Conservation (phyloP, 2,797 vertebrate species). For the Danio jaintianensis region DNA sequence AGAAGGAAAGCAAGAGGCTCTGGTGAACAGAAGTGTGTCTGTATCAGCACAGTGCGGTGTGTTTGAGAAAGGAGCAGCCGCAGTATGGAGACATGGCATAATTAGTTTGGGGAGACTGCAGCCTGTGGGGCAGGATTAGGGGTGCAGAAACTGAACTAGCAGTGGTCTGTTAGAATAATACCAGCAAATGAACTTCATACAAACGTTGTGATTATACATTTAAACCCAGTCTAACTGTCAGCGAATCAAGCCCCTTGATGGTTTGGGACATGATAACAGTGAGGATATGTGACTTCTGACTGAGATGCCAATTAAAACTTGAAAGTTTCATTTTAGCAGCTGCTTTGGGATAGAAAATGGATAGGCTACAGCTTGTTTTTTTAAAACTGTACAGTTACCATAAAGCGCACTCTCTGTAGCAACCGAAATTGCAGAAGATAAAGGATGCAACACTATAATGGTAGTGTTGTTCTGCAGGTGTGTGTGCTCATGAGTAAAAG, state of each 20-base stretch:
- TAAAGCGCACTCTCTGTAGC: background rate
- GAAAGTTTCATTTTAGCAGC: background rate
- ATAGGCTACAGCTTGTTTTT: no score
- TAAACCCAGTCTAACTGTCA: slow-evolving; percentile 30
- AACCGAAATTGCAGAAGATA: background rate
- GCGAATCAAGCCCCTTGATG: slow-evolving; percentile 44
- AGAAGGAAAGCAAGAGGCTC: slow-evolving; percentile 47
- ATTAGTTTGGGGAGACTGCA: slow-evolving; percentile 58
- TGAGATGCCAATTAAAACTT: background rate
- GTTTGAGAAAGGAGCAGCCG: slow-evolving; percentile 45
- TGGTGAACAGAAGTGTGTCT: slow-evolving; percentile 51
- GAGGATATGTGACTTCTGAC: slow-evolving; percentile 46
- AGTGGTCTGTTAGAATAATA: slow-evolving; percentile 47
- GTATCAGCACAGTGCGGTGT: slow-evolving; percentile 40
- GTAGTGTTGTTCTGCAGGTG: background rate
- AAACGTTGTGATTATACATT: slow-evolving; percentile 53
- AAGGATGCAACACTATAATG: background rate
- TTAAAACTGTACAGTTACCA: background rate
- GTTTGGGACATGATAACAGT: slow-evolving; percentile 21
- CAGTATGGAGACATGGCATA: slow-evolving; percentile 51
- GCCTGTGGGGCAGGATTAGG: slow-evolving; percentile 59
- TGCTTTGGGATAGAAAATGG: background rate
- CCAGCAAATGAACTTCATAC: slow-evolving; percentile 49
- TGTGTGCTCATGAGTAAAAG: no score
- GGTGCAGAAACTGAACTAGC: slow-evolving; percentile 51